A percentile compares a stretch with the other conserved stretches of the same genome.
phyloP scores from a whole-genome alignment of 2,888 invertebrate genomes.

The Meteorus cinctellus region DNA sequence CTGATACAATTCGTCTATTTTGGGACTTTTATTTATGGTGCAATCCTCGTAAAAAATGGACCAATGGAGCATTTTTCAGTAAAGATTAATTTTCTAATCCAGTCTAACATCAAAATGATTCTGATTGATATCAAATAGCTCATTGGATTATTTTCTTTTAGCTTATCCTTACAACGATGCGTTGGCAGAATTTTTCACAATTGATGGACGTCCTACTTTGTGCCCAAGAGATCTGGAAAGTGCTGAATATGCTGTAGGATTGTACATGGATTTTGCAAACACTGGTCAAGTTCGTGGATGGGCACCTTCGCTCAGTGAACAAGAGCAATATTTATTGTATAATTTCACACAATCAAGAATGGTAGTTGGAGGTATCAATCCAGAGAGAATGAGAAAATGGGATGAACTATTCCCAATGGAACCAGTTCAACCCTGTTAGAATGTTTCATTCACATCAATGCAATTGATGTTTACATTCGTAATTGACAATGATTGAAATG shows the following conservation, averaged over 20 bases:
- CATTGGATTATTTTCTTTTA: slow-evolving; percentile 45
- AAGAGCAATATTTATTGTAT: slow-evolving; percentile 64
- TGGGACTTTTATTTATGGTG: slow-evolving; percentile 79
- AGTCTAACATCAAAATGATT: too few relatives aligned
- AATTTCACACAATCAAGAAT: slow-evolving; percentile 70
- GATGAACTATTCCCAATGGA: slow-evolving; percentile 69
- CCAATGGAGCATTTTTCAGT: slow-evolving; percentile 75
- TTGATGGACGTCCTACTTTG: slow-evolving; percentile 65
- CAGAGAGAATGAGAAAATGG: slow-evolving; percentile 72
- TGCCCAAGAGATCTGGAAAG: slow-evolving; percentile 72
- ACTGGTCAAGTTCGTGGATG: slow-evolving; percentile 72
- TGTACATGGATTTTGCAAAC: slow-evolving; percentile 73
- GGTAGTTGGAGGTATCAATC: slow-evolving; percentile 66
- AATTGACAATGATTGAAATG: too few relatives aligned
- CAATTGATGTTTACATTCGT: too few relatives aligned
- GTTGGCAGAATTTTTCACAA: slow-evolving; percentile 74
- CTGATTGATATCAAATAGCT: too few relatives aligned
- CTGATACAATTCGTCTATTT: slow-evolving; percentile 76
- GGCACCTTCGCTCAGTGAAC: slow-evolving; percentile 71
- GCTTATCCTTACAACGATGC: slow-evolving; percentile 76
- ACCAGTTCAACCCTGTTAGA: not conserved
- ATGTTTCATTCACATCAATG: too few relatives aligned
- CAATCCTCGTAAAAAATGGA: slow-evolving; percentile 72
- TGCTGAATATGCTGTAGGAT: slow-evolving; percentile 70
- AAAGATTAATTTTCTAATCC: slow-evolving; percentile 13